Conservation (phyloP, 2,888 invertebrate species). For the Macaria notata region DNA sequence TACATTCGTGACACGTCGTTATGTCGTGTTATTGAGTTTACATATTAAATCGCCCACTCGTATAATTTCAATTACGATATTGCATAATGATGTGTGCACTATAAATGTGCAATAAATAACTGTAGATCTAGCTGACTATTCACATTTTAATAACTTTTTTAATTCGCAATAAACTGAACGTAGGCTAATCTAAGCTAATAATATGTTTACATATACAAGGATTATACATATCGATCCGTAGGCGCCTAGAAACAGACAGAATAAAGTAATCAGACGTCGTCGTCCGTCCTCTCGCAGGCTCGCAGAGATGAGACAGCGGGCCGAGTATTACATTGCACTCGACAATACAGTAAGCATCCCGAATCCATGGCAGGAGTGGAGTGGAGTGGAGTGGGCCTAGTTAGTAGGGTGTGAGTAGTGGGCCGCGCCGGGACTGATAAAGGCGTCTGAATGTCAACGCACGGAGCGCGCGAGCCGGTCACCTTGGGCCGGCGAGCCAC, state of each 20-base stretch:
- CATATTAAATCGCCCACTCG: background rate
- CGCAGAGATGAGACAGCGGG: background rate
- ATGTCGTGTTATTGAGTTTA: constrained; percentile 1
- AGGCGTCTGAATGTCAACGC: constrained; percentile 78
- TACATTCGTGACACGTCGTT: constrained; percentile 8
- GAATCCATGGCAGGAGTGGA: constrained; percentile 18
- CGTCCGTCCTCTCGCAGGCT: constrained; percentile 1
- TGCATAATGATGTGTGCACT: constrained; percentile 1
- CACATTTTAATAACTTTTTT: background rate
- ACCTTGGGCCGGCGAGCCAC: constrained; percentile 63
- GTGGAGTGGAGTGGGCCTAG: constrained; percentile 42
- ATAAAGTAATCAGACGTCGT: constrained; percentile 11
- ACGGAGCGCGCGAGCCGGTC: constrained; percentile 57
- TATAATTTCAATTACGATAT: constrained; percentile 1
- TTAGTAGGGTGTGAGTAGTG: constrained; percentile 53
- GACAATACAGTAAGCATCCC: constrained; percentile 16
- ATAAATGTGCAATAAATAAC: background rate
- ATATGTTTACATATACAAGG: too few relatives aligned
- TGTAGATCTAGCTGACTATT: background rate
- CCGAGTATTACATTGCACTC: constrained; percentile 6
- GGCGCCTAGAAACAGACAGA: constrained; percentile 4
- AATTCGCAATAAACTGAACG: background rate
- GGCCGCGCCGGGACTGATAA: constrained; percentile 58
- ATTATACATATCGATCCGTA: background rate
- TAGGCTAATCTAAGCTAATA: too few relatives aligned